Conservation (phyloP, 2,113 vertebrate genomes). For the Nothocercus julius region DNA sequence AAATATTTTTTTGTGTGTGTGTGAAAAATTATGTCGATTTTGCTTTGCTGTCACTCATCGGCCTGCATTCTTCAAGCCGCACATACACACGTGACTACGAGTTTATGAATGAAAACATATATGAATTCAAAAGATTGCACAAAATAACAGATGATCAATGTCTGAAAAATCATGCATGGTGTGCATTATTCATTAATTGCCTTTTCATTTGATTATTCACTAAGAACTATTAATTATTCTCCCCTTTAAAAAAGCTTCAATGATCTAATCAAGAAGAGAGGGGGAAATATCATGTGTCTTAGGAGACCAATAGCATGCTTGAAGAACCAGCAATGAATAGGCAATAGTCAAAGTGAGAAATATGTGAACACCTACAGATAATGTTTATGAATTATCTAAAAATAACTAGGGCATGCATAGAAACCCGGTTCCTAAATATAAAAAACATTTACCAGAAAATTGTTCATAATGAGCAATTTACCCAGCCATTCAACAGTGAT, state of each 20-base stretch:
- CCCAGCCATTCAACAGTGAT: conserved; percentile 22
- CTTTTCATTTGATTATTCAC: conserved; percentile 47
- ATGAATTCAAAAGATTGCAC: not conserved
- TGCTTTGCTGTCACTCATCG: not conserved
- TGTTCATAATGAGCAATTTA: conserved; percentile 15
- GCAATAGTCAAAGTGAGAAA: not conserved
- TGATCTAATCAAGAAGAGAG: conserved; percentile 31
- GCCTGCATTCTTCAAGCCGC: not conserved
- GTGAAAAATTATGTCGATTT: not conserved
- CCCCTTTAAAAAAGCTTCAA: conserved; percentile 20
- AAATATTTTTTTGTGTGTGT: not conserved
- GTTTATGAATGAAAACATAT: conserved; percentile 35
- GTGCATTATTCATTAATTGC: conserved; percentile 49
- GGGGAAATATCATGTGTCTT: not conserved
- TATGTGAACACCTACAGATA: conserved; percentile 19
- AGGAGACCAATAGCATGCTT: not conserved
- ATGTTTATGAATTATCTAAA: conserved; percentile 5
- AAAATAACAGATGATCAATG: conserved; percentile 25
- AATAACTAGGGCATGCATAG: conserved; percentile 10
- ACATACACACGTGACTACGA: accelerated
- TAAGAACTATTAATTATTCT: conserved; percentile 20
- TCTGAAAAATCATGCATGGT: conserved; percentile 20
- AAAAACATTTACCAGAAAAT: not conserved
- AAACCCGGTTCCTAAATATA: conserved; percentile 20
- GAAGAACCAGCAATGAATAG: not conserved